These are phyloP conservation scores for Corydoras sp. DNA, from an alignment of 2,113 vertebrate species.

Conservation along the genomic window DNA sequence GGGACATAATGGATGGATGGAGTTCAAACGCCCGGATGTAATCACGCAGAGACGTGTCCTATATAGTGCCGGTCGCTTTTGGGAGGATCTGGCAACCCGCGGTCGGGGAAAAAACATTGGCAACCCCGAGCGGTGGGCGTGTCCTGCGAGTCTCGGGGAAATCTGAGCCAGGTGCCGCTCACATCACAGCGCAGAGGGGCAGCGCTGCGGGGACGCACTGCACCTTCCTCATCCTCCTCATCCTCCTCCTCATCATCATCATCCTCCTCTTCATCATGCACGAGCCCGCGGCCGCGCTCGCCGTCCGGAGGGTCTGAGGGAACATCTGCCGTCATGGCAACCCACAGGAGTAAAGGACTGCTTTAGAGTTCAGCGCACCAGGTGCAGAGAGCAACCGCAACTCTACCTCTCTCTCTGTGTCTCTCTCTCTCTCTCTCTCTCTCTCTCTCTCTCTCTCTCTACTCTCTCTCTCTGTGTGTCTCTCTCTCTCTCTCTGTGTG, in stretches of 20 bases:
- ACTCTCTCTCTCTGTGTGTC: too few relatives aligned
- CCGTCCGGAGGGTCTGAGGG: neutral
- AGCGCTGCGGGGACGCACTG: neutral
- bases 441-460: too few relatives aligned
- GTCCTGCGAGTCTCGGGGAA: neutral
- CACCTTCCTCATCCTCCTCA: conserved; percentile 13
- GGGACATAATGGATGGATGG: too few relatives aligned
- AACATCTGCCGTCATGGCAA: conserved; percentile 1
- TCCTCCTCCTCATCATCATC: too few relatives aligned
- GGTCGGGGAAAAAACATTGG: neutral
- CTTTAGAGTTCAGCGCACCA: conserved; percentile 6
- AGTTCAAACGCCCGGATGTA: too few relatives aligned
- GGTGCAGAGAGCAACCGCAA: conserved; percentile 4
- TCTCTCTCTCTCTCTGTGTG: too few relatives aligned
- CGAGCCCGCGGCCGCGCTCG: neutral
- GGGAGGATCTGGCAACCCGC: neutral
- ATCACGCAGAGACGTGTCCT: too few relatives aligned
- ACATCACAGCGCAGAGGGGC: conserved; percentile 4
- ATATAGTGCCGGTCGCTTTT: too few relatives aligned
- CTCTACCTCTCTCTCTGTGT: too few relatives aligned
- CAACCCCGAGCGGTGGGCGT: conserved; percentile 17
- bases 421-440: too few relatives aligned
- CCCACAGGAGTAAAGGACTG: neutral
- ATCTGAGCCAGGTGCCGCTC: conserved; percentile 29
- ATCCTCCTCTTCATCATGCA: conserved; percentile 3